phyloP scores from a whole-genome alignment of 2,888 invertebrate species.

The Lamellibrachia satsuma region DNA sequence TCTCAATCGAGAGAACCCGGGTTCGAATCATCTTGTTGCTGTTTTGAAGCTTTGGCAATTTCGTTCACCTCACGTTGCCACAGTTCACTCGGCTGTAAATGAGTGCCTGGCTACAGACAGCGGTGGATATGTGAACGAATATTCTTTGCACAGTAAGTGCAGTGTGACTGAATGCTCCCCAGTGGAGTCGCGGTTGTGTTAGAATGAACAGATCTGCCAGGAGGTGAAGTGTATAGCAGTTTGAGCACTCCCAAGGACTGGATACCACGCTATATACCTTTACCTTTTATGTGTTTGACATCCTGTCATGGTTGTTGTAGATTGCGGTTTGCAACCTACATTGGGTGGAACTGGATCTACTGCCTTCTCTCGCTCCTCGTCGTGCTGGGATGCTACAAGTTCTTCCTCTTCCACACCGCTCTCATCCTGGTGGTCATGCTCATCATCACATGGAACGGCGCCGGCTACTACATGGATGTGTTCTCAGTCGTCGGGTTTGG shows the following conservation, averaged over 20 bases:
- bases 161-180: too few relatives aligned
- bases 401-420: conserved; percentile 50
- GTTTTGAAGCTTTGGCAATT: too few relatives aligned
- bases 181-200: too few relatives aligned
- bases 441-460: conserved; percentile 51
- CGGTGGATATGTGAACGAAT: too few relatives aligned
- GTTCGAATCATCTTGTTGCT: too few relatives aligned
- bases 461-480: conserved; percentile 58
- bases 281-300: background rate
- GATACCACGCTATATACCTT: background rate
- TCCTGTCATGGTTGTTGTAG: conserved; percentile 40
- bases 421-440: conserved; percentile 44
- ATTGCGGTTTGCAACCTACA: conserved; percentile 45
- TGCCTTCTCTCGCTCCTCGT: conserved; percentile 46
- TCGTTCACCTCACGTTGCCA: too few relatives aligned
- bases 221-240: too few relatives aligned
- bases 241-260: background rate
- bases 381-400: conserved; percentile 49
- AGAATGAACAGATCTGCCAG: too few relatives aligned
- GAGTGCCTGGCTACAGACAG: too few relatives aligned
- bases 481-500: conserved; percentile 47
- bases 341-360: conserved; percentile 48
- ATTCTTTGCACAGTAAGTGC: too few relatives aligned
- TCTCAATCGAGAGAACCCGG: too few relatives aligned
- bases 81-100: too few relatives aligned